Percentiles rank a stretch among this genome's conserved stretches.
Conservation (phyloP, 2,888 invertebrate species). For the Punctoribates punctum region DNA sequence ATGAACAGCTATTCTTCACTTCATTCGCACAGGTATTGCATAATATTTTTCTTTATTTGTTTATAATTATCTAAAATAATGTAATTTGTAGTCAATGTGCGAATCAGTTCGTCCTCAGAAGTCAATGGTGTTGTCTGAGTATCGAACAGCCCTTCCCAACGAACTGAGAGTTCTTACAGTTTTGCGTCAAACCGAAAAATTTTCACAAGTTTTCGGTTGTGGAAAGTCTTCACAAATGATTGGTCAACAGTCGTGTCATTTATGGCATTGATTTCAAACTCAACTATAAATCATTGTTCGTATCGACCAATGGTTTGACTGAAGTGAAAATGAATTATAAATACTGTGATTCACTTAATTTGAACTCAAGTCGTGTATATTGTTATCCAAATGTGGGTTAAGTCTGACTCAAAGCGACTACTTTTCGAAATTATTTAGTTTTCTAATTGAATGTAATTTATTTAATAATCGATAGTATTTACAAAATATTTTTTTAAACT, state of each 20-base stretch:
- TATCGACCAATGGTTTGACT: not conserved
- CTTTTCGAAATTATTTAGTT: not conserved
- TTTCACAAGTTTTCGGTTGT: conserved; percentile 77
- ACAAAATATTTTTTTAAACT: not conserved
- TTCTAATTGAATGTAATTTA: not conserved
- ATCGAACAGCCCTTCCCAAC: conserved; percentile 41
- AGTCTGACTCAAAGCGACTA: not conserved
- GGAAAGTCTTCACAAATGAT: not conserved
- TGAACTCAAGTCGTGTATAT: not conserved
- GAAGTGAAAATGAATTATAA: not conserved
- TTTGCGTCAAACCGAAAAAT: conserved; percentile 44
- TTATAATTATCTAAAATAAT: not conserved
- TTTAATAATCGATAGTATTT: not conserved
- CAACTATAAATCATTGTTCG: not conserved
- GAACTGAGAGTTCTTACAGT: conserved; percentile 45
- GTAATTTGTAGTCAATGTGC: conserved; percentile 46
- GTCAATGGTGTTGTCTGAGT: conserved; percentile 39
- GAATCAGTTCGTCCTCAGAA: conserved; percentile 45
- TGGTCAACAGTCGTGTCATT: not conserved
- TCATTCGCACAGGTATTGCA: conserved; percentile 58
- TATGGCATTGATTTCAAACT: not conserved
- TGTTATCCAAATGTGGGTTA: not conserved
- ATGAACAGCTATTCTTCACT: conserved; percentile 59
- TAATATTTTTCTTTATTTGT: not conserved
- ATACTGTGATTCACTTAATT: not conserved